Conservation (phyloP, 2,113 vertebrate genomes). For the Pachypanchax playfairii region DNA sequence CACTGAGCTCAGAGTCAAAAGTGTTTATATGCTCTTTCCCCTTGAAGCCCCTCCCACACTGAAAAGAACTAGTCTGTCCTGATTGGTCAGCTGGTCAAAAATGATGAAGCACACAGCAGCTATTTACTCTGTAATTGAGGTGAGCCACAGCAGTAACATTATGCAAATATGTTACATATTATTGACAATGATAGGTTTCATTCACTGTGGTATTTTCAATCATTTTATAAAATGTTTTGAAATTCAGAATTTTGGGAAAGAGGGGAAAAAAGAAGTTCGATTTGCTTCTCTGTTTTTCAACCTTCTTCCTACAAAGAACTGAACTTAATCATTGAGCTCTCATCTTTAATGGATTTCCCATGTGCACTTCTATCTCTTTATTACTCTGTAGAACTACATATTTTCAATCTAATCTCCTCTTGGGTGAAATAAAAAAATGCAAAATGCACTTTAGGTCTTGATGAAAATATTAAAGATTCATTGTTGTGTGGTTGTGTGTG, state of each 20-base stretch:
- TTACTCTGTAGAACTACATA: conserved; percentile 4
- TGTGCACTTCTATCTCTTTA: conserved; percentile 4
- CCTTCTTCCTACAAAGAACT: background rate
- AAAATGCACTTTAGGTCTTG: background rate
- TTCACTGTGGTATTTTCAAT: background rate
- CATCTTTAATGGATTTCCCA: conserved; percentile 30
- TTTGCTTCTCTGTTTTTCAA: background rate
- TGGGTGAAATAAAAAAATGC: conserved; percentile 4
- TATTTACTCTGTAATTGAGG: background rate
- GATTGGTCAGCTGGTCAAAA: no score
- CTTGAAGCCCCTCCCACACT: no score
- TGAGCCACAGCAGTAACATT: no score
- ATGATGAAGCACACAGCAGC: no score
- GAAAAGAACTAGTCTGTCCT: no score
- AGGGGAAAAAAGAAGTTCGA: background rate
- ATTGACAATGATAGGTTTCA: no score
- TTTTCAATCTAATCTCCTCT: conserved; percentile 21
- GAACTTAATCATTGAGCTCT: background rate
- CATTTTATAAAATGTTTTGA: background rate
- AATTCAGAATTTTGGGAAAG: background rate
- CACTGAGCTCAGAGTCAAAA: no score
- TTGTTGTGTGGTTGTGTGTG: background rate
- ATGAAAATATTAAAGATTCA: background rate
- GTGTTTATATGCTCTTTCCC: no score
- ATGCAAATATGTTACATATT: no score